Percentiles rank a stretch among this genome's conserved stretches.
Conservation (phyloP, 2,797 vertebrate genomes). For the Pangasius mekongensis region DNA sequence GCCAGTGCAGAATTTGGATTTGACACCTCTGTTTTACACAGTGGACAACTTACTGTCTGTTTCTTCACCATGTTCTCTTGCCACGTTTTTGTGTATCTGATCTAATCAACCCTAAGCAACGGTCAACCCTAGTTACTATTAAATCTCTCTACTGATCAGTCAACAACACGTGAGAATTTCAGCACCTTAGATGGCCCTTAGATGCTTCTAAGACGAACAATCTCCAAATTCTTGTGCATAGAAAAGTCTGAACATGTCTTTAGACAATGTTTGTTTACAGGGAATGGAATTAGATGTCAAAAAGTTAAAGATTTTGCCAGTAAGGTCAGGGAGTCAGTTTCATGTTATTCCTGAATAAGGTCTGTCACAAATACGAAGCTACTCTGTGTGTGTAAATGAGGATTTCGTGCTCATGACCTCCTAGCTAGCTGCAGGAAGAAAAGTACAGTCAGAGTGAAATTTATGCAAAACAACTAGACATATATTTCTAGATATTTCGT, state of each 20-base stretch:
- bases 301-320: background rate
- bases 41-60: background rate
- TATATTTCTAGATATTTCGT: background rate
- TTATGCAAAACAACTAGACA: background rate
- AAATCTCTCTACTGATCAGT: background rate
- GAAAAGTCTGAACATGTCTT: background rate
- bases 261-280: background rate
- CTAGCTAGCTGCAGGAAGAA: slow-evolving; percentile 19
- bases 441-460: background rate
- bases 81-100: background rate
- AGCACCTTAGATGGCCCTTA: background rate
- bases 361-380: slow-evolving; percentile 16
- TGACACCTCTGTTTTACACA: background rate
- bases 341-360: slow-evolving; percentile 8
- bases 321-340: background rate
- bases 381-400: slow-evolving; percentile 18
- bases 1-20: background rate
- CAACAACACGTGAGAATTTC: background rate
- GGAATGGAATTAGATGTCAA: background rate
- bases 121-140: background rate
- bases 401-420: slow-evolving; percentile 19
- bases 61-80: background rate
- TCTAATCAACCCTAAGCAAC: background rate
- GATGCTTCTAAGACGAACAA: background rate
- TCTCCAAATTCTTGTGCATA: background rate